These are phyloP conservation scores for Lepidocyrtinus sp. DNA, from an alignment of 2,888 invertebrate genomes.

Conservation along the genomic window DNA sequence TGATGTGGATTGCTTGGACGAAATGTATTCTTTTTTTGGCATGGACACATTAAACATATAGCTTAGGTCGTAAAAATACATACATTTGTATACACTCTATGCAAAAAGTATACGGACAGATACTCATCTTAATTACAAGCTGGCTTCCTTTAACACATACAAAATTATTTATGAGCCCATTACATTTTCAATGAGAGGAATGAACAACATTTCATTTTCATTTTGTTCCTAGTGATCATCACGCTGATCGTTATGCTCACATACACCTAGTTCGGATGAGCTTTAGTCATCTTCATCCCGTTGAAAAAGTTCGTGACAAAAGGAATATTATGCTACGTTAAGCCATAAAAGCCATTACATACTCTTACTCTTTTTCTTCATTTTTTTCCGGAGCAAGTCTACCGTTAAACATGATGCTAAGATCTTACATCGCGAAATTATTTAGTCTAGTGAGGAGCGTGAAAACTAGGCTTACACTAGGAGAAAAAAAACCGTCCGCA, in stretches of 20 bases:
- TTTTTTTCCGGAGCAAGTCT: not conserved
- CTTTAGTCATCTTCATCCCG: not conserved
- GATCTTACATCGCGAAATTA: no score
- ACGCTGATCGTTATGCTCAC: not conserved
- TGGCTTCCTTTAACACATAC: conserved; percentile 53
- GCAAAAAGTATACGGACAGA: conserved; percentile 18
- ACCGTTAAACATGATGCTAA: conserved; percentile 6
- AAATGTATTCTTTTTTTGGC: conserved; percentile 7
- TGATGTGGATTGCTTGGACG: not conserved
- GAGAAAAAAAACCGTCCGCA: no score
- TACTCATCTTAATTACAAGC: conserved; percentile 66
- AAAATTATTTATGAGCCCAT: conserved; percentile 66
- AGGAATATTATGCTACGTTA: conserved; percentile 20
- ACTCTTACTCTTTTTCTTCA: not conserved
- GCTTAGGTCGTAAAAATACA: not conserved
- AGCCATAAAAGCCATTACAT: conserved; percentile 19
- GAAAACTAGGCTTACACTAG: no score
- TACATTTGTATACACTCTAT: not conserved
- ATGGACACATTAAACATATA: not conserved
- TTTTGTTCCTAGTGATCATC: conserved; percentile 3
- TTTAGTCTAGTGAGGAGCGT: no score
- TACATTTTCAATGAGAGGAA: conserved; percentile 45
- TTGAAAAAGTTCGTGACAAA: conserved; percentile 15
- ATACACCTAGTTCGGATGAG: conserved; percentile 9
- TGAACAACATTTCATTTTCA: conserved; percentile 20